Conservation (phyloP, 2,797 vertebrate species). For the Cheirogaleus major region DNA sequence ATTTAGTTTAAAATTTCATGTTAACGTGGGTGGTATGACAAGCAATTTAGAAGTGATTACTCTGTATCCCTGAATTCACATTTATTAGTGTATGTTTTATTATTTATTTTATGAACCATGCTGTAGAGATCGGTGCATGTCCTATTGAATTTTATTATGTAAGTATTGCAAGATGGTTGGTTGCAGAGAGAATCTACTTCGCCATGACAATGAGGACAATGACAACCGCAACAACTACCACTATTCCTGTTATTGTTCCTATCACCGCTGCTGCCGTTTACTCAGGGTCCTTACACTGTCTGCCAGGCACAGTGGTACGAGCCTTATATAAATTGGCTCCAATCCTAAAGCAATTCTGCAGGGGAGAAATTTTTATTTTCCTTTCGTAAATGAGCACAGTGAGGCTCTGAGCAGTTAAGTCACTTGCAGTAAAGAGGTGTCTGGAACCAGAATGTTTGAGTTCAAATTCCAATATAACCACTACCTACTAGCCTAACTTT, state of each 20-base stretch:
- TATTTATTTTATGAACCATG: constrained; percentile 8
- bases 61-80: not conserved
- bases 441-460: not conserved
- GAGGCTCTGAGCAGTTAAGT: not conserved
- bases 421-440: not conserved
- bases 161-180: not conserved
- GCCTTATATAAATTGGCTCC: not conserved
- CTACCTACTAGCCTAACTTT: not conserved
- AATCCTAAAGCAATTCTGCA: not conserved
- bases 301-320: not conserved
- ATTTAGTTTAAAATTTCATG: constrained; percentile 16
- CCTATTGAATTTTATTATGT: not conserved
- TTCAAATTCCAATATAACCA: not conserved
- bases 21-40: not conserved
- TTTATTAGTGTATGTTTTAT: not conserved
- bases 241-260: not conserved
- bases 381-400: not conserved
- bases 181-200: not conserved
- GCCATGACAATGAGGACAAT: not conserved
- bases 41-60: not conserved
- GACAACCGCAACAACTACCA: not conserved
- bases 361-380: not conserved
- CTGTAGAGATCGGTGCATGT: not conserved
- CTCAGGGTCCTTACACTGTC: not conserved
- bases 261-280: not conserved